Evolutionary conservation across 2,797 vertebrate genomes (phyloP), one percentile per base, ranked within the genome.

Genomic region (Scolopax rusticola): DNA sequence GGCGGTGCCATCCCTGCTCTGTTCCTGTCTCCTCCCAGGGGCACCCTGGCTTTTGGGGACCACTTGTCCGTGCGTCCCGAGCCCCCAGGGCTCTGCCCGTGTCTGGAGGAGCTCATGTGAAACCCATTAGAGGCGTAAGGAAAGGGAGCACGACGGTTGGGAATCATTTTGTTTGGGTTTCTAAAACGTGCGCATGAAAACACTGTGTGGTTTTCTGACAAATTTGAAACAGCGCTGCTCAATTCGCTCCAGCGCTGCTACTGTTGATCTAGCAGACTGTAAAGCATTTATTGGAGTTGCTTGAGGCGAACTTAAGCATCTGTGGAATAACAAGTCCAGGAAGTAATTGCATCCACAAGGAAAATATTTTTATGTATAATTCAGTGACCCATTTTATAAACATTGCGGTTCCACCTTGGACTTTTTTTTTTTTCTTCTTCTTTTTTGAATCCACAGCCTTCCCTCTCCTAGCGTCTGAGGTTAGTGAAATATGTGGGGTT

Each of bases 361-460:
- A 95, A 96, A 97, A 96, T 96, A 84, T 95, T 94, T 96, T 95
- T 95, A 95, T 94, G 94, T 95, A 87, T 95, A 95, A 95, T 93
- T 95, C 95, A 92, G 97, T 84, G 96, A 94, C 97, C 96, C 67
- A 38, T 84, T 97, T 95, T 95, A 83, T 96, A 96, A 97, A 97
- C 96, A 95, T 77, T 78, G 94, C 2, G 84, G 94, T 89, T 95
- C 91, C 87, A 87, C 95, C 85, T 77, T 75, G 83, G 92, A 90
- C 21, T 73, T 84, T 81, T 93, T 85, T 64, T 88, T 17, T 12
- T n/a, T 5, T 57, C 36, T 36, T 36, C 36, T 30, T 56, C 68
- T 79, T 50, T 73, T 43, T 61, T 78, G 57, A 3, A 8, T 11
- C 70, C 9, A 0, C 24, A 48, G 51, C 78, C 36, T 20, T 32